These are phyloP conservation scores for Heliconius aoede DNA, from an alignment of 2,888 invertebrate species.

Conservation along the genomic window DNA sequence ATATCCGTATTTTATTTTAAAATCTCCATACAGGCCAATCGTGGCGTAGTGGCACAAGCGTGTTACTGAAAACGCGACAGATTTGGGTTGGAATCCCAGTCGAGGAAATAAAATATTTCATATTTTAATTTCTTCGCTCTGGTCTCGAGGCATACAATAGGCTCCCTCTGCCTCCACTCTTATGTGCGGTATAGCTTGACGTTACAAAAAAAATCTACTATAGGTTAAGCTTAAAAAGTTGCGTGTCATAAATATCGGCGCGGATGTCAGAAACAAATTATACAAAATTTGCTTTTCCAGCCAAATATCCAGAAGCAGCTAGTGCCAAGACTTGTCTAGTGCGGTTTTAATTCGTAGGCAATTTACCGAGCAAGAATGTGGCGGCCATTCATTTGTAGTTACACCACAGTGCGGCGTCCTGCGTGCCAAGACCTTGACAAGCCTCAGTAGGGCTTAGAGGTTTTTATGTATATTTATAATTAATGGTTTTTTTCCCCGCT, in stretches of 20 bases:
- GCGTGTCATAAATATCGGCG: conserved; percentile 17
- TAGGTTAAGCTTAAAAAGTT: neutral
- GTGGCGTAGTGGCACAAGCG: too few relatives aligned
- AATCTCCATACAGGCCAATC: too few relatives aligned
- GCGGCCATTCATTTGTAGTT: conserved; percentile 32
- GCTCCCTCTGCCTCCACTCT: too few relatives aligned
- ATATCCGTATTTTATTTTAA: too few relatives aligned
- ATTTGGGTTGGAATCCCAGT: too few relatives aligned
- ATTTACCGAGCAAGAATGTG: conserved; percentile 31
- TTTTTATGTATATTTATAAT: too few relatives aligned
- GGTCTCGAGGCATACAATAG: too few relatives aligned
- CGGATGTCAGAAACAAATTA: conserved; percentile 26
- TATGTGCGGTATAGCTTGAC: too few relatives aligned
- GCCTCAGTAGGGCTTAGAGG: conserved; percentile 4
- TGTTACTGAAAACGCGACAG: too few relatives aligned
- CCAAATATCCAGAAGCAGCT: conserved; percentile 21
- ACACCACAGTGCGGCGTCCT: conserved; percentile 21
- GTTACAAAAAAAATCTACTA: neutral
- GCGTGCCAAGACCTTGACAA: conserved; percentile 29
- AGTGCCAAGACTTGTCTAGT: conserved; percentile 29
- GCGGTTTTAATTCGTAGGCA: conserved; percentile 35
- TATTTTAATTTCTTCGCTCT: too few relatives aligned
- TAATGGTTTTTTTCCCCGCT: neutral
- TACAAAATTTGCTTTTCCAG: conserved; percentile 29
- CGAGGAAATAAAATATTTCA: too few relatives aligned